Evolutionary conservation across 2,797 vertebrate species (phyloP), one percentile per base, ranked within the genome.

Genomic region (Protonibea diacanthus): DNA sequence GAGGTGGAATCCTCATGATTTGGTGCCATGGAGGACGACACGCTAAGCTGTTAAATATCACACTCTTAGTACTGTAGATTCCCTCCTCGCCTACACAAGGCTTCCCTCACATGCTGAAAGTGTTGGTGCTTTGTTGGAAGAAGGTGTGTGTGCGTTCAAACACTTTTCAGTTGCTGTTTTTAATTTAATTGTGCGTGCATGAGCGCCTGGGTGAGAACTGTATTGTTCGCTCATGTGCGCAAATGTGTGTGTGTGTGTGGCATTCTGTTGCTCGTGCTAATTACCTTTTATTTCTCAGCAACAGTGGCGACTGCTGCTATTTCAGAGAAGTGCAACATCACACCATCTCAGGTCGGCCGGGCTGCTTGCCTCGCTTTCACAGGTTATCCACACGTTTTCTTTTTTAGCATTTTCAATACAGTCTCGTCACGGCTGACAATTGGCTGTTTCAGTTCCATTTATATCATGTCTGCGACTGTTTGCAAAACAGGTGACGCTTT

Each of bases 21-120:
- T 72, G 51, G 77, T 23, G 83, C 73, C 65, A 67, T 75, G 76
- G 74, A 71, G 73, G 76, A 78, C 71, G 68, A 67, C 58, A 71
- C 47, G 71, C 62, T 69, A 68, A 89, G 82, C 64, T 89, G 91
- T 86, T 87, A 91, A 82, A 88, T 86, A 83, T 94, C 91, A 85
- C 93, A 91, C 86, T 76, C 42, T 82, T 45, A 29, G 79, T 44
- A 13, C 72, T 81, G 91, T 76, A 80, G 87, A 83, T 72, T 88
- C 90, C 85, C 85, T 86, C 38, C 60, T 86, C 72, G 76, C 82
- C 79, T 13, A 81, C 90, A 57, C 74, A 13, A 71, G 92, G 91
- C 86, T 88, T 94, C 86, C 91, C 92, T 93, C 85, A 73, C 80
- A 82, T 85, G 81, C 82, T 74, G 51, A 78, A 78, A 85, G 80